phyloP scores from a whole-genome alignment of 2,888 invertebrate species.

The Apomyelois bistriatella region DNA sequence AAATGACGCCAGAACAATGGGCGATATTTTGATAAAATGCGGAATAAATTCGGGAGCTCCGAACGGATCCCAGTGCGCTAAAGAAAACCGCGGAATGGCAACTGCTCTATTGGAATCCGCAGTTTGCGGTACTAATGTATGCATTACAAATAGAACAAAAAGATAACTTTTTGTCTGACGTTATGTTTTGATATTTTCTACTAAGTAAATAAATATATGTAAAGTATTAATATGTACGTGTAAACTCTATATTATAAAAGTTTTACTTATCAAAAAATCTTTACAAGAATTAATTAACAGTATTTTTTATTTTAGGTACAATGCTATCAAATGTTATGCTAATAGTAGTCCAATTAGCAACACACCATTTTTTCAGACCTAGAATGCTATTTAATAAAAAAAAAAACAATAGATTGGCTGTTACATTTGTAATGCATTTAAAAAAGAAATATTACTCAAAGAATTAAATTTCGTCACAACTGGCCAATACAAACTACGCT shows the following conservation, averaged over 20 bases:
- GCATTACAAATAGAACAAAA: neutral
- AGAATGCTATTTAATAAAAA: too few relatives aligned
- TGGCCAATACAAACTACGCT: slow-evolving; percentile 17
- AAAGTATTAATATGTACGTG: too few relatives aligned
- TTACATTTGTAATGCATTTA: too few relatives aligned
- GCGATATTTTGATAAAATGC: slow-evolving; percentile 3
- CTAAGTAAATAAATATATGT: too few relatives aligned
- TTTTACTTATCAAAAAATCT: too few relatives aligned
- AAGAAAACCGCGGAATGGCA: slow-evolving; percentile 1
- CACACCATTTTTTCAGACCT: too few relatives aligned
- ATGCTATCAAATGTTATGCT: too few relatives aligned
- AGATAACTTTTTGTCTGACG: too few relatives aligned
- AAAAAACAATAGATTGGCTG: neutral
- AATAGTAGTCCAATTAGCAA: neutral
- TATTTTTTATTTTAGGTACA: too few relatives aligned
- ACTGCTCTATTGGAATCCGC: neutral
- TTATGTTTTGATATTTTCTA: too few relatives aligned
- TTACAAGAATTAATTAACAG: too few relatives aligned
- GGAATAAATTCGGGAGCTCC: neutral
- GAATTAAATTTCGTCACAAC: neutral
- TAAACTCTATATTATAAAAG: too few relatives aligned
- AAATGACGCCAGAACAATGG: slow-evolving; percentile 6
- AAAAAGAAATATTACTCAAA: neutral
- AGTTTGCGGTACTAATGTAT: neutral
- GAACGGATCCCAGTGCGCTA: neutral